Percentiles rank a stretch among this genome's conserved stretches.
Conservation (phyloP, 1,140 invertebrate species). For the Muscidifurax raptorellus region DNA sequence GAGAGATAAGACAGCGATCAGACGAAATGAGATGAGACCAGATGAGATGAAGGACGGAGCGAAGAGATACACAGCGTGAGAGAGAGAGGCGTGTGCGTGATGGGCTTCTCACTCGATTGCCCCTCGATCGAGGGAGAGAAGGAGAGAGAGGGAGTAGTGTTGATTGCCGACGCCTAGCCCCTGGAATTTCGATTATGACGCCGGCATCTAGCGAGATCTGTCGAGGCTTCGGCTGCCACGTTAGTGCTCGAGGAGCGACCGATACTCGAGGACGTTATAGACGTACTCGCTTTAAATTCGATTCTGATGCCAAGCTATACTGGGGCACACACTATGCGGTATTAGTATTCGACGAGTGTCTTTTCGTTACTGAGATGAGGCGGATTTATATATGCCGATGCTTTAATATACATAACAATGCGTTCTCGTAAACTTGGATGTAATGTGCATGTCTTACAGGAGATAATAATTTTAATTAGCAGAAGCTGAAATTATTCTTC, state of each 20-base stretch:
- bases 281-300: not conserved
- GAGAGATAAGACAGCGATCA: constrained; percentile 24
- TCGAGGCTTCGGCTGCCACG: not conserved
- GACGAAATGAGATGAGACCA: constrained; percentile 20
- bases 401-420: not conserved
- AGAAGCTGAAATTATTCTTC: too few species aligned
- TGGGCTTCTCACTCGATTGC: constrained; percentile 15
- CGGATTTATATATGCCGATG: not conserved
- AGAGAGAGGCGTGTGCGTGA: not conserved
- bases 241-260: not conserved
- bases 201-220: not conserved
- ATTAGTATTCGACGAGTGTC: not conserved
- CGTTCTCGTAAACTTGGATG: not conserved
- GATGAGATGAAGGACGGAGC: not conserved
- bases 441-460: not conserved
- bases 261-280: not conserved
- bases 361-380: not conserved
- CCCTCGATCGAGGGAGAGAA: not conserved
- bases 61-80: not conserved
- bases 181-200: constrained; percentile 27
- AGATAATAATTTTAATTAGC: too few species aligned
- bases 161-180: not conserved
- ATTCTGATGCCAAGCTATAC: not conserved
- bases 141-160: not conserved
- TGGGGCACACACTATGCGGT: not conserved